phyloP scores from a whole-genome alignment of 2,888 invertebrate species.

The Arctia plantaginis region DNA sequence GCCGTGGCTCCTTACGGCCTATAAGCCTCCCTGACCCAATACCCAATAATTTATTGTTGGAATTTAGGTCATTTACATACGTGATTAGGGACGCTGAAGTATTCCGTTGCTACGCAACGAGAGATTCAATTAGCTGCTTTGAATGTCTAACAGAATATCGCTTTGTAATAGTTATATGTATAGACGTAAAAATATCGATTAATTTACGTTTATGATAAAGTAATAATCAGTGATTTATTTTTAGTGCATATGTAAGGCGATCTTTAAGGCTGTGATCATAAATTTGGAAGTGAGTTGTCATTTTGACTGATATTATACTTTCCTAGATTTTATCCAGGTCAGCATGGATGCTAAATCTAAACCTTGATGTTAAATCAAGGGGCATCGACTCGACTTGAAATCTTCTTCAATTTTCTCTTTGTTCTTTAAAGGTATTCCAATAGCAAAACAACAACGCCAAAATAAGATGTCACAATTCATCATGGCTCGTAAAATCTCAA shows the following conservation, averaged over 20 bases:
- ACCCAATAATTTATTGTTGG: conserved; percentile 43
- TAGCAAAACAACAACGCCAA: background rate
- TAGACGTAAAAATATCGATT: background rate
- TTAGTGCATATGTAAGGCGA: background rate
- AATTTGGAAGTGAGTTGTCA: background rate
- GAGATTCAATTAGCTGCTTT: conserved; percentile 41
- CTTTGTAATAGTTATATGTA: background rate
- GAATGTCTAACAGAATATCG: conserved; percentile 28
- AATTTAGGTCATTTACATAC: conserved; percentile 44
- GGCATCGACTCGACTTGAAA: no score
- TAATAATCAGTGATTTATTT: background rate
- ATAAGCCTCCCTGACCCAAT: conserved; percentile 24
- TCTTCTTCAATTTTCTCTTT: background rate
- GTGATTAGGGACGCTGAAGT: conserved; percentile 37
- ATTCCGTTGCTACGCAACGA: conserved; percentile 43
- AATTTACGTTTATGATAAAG: background rate
- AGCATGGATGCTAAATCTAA: background rate
- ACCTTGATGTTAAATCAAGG: background rate
- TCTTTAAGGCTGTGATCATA: background rate
- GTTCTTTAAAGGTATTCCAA: background rate
- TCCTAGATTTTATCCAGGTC: background rate
- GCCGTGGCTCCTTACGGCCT: conserved; percentile 22
- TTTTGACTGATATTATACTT: background rate
- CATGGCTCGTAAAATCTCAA: background rate
- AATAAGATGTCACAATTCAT: conserved; percentile 3